These are phyloP conservation scores for Thymelicus lineola DNA, from an alignment of 2,888 invertebrate species.

Conservation along the genomic window DNA sequence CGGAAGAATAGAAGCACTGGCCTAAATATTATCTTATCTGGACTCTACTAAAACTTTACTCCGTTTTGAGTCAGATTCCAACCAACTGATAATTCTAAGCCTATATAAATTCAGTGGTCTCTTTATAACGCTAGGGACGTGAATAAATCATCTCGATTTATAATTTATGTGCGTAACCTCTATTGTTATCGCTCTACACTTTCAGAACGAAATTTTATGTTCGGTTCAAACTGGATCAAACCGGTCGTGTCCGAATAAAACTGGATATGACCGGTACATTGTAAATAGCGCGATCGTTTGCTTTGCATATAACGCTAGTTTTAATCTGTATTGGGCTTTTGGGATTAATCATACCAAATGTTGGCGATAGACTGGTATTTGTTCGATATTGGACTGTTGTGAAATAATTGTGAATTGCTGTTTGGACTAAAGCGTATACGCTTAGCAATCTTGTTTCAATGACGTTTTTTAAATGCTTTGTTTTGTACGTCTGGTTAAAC, in stretches of 20 bases:
- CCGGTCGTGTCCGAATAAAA: constrained; percentile 35
- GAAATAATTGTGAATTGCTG: constrained; percentile 31
- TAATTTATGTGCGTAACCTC: constrained; percentile 35
- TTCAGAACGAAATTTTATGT: constrained; percentile 35
- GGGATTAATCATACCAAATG: constrained; percentile 38
- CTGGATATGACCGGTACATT: constrained; percentile 33
- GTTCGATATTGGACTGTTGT: constrained; percentile 34
- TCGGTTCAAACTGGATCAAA: constrained; percentile 28
- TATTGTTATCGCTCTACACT: constrained; percentile 35
- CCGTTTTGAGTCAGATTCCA: constrained; percentile 23
- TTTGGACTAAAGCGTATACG: constrained; percentile 8
- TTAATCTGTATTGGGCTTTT: constrained; percentile 37
- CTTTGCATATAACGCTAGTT: constrained; percentile 38
- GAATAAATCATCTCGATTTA: constrained; percentile 38
- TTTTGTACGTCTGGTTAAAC: not conserved
- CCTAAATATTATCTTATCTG: constrained; percentile 21
- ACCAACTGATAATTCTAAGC: constrained; percentile 35
- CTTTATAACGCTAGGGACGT: constrained; percentile 38
- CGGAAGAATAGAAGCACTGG: not conserved
- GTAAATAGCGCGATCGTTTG: constrained; percentile 37
- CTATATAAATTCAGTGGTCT: constrained; percentile 38
- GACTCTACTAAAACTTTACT: constrained; percentile 21
- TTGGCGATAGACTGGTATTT: constrained; percentile 30
- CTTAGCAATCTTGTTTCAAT: constrained; percentile 11
- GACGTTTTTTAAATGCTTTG: not conserved